phyloP scores from a whole-genome alignment of 2,797 vertebrate species.

The Enteromius fasciolatus region DNA sequence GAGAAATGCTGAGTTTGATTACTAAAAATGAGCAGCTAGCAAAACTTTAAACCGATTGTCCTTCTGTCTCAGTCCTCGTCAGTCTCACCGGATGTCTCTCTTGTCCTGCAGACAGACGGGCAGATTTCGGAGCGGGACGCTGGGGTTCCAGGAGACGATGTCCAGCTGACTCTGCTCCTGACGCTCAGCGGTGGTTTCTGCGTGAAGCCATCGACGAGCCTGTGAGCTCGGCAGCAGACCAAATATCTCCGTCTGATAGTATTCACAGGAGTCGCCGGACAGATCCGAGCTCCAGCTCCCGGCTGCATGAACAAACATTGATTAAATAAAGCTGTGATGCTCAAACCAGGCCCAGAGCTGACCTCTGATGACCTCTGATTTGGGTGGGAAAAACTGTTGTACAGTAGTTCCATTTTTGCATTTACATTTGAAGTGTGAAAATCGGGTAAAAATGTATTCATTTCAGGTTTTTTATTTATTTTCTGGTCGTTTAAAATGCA shows the following conservation, averaged over 20 bases:
- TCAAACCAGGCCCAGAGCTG: neutral
- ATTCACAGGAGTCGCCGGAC: constrained; percentile 69
- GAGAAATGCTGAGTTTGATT: neutral
- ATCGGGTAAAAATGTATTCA: too few species aligned
- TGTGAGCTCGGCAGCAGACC: constrained; percentile 72
- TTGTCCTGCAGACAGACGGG: constrained; percentile 71
- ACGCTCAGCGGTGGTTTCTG: neutral
- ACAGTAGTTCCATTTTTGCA: too few species aligned
- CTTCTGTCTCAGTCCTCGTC: neutral
- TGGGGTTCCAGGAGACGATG: constrained; percentile 56
- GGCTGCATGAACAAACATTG: constrained; percentile 52
- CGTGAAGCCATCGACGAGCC: constrained; percentile 45
- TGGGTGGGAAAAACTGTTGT: neutral
- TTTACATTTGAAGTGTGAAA: too few species aligned
- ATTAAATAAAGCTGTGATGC: neutral
- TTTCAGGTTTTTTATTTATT: neutral
- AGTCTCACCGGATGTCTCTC: constrained; percentile 68
- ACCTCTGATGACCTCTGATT: neutral
- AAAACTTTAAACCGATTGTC: too few species aligned
- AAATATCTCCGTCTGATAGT: constrained; percentile 72
- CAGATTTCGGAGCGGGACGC: constrained; percentile 66
- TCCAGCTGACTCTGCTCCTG: constrained; percentile 18
- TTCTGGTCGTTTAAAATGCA: neutral
- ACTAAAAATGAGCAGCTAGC: neutral
- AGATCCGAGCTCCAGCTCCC: constrained; percentile 62